Percentiles rank a stretch among this genome's conserved stretches.
Evolutionary conservation across 1,140 invertebrate genomes (phyloP).

Genomic region (Chlorops oryzae): DNA sequence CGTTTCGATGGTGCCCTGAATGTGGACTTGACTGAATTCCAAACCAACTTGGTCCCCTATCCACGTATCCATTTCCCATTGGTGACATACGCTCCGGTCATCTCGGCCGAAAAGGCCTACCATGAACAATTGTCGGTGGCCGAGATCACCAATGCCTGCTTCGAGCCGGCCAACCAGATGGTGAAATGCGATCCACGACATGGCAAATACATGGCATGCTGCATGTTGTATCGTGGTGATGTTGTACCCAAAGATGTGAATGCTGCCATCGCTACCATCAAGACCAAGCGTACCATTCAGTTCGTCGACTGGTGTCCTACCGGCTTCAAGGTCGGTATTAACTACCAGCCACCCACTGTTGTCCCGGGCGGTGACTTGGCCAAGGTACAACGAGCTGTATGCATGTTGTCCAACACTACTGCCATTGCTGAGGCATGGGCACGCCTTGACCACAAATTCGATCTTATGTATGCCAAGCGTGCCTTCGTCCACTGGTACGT

Average conservation of each 20-base stretch:
- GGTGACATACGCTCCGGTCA: slow-evolving; percentile 71
- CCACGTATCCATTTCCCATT: slow-evolving; percentile 76
- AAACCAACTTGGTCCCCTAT: slow-evolving; percentile 79
- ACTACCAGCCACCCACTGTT: slow-evolving; percentile 80
- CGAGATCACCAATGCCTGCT: slow-evolving; percentile 77
- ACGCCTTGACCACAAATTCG: slow-evolving; percentile 73
- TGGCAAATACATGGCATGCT: slow-evolving; percentile 82
- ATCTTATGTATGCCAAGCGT: slow-evolving; percentile 73
- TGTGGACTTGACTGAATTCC: slow-evolving; percentile 86
- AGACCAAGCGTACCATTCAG: slow-evolving; percentile 76
- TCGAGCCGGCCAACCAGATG: slow-evolving; percentile 80
- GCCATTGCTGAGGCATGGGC: slow-evolving; percentile 83
- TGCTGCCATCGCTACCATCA: slow-evolving; percentile 82
- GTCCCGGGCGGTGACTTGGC: slow-evolving; percentile 75
- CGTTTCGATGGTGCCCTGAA: slow-evolving; percentile 84
- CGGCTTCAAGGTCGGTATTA: slow-evolving; percentile 72
- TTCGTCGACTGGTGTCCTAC: slow-evolving; percentile 81
- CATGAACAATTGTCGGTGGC: slow-evolving; percentile 70
- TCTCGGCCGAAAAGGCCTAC: slow-evolving; percentile 76
- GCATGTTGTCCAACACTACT: slow-evolving; percentile 82
- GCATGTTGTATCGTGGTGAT: slow-evolving; percentile 71
- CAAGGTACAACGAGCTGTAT: slow-evolving; percentile 77
- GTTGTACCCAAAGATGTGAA: slow-evolving; percentile 81
- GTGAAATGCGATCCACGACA: slow-evolving; percentile 77
- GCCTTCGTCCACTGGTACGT: slow-evolving; percentile 74